Conservation (phyloP, 2,797 vertebrate genomes). For the Malacoctenus gilli region DNA sequence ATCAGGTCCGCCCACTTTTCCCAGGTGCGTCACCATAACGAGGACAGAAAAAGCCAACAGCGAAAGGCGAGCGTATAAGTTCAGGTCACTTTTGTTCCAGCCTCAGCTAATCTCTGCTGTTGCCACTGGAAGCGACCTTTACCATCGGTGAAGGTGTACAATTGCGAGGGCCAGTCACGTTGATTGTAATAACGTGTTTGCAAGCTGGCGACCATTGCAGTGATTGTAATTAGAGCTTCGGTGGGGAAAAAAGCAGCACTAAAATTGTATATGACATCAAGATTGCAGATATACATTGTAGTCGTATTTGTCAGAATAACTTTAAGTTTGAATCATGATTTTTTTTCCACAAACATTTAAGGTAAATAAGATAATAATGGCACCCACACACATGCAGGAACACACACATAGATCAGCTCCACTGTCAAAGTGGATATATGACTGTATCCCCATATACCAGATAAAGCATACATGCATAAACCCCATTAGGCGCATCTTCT, state of each 20-base stretch:
- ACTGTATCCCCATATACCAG: neutral
- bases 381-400: too few species aligned
- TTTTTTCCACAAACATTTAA: too few species aligned
- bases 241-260: constrained; percentile 16
- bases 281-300: too few species aligned
- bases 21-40: constrained; percentile 2
- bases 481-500: constrained; percentile 10
- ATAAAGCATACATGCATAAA: constrained; percentile 18
- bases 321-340: too few species aligned
- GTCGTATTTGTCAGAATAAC: too few species aligned
- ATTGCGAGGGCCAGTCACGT: constrained; percentile 16
- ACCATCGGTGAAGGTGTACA: constrained; percentile 12
- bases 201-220: constrained; percentile 16
- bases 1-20: constrained; percentile 21
- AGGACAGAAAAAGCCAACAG: constrained; percentile 17
- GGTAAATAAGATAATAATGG: too few species aligned
- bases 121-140: constrained; percentile 20
- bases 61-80: constrained; percentile 2
- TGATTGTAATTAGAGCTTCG: constrained; percentile 52
- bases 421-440: too few species aligned
- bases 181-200: constrained; percentile 58
- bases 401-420: too few species aligned
- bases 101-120: constrained; percentile 26
- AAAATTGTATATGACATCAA: constrained; percentile 17
- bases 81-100: constrained; percentile 25